Percentiles rank a stretch among this genome's conserved stretches.
phyloP scores from a whole-genome alignment of 2,888 invertebrate species.

The Syritta pipiens region DNA sequence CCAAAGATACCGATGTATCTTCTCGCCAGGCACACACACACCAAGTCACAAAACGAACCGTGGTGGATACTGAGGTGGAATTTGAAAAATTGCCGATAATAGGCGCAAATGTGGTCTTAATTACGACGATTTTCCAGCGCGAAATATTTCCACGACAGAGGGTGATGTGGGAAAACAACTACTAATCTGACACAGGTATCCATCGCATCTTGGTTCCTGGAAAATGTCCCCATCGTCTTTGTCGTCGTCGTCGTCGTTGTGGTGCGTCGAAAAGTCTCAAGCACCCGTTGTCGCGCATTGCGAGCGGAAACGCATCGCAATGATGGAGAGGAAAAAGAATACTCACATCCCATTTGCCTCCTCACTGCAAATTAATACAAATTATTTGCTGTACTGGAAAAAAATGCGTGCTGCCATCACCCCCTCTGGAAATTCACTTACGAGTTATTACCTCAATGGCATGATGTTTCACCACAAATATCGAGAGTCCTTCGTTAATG shows the following conservation, averaged over 20 bases:
- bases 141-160: slow-evolving; percentile 66
- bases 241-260: too few relatives aligned
- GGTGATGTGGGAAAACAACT: slow-evolving; percentile 68
- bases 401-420: slow-evolving; percentile 23
- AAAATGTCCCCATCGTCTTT: too few relatives aligned
- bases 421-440: slow-evolving; percentile 52
- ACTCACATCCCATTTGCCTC: too few relatives aligned
- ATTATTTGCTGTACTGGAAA: slow-evolving; percentile 39
- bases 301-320: too few relatives aligned
- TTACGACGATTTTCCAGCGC: slow-evolving; percentile 65
- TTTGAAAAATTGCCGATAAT: slow-evolving; percentile 63
- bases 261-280: too few relatives aligned
- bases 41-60: slow-evolving; percentile 6
- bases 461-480: slow-evolving; percentile 64
- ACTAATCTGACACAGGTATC: slow-evolving; percentile 63
- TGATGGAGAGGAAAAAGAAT: too few relatives aligned
- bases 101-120: slow-evolving; percentile 68
- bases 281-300: too few relatives aligned
- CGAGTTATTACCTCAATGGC: slow-evolving; percentile 64
- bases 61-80: slow-evolving; percentile 53
- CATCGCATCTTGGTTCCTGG: background rate
- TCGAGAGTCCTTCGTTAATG: slow-evolving; percentile 61
- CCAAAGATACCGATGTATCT: slow-evolving; percentile 63
- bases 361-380: slow-evolving; percentile 55
- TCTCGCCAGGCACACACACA: slow-evolving; percentile 41